Base-by-base conservation (phyloP, 2,113 vertebrate genomes). In the Anolis sagrei region DNA sequence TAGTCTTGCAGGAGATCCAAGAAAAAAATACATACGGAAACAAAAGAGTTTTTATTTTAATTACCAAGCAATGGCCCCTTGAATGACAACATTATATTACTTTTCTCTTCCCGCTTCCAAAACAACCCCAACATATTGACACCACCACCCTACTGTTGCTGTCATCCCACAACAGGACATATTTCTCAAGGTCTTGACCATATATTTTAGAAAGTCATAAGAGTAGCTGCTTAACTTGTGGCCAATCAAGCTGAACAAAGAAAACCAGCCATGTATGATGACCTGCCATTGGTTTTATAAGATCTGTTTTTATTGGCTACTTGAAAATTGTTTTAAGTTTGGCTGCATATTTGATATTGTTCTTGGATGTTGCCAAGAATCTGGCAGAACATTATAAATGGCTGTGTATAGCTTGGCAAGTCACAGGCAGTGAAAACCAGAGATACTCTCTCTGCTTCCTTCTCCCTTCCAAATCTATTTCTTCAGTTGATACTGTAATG, bases 1-100 rank as follows among this genome's bases (percentile, higher is more conserved):
- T 97, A 93, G 96, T 97, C 96, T 97, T 97, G 96, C 96, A 97
- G 96, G 93, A 97, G 96, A 95, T 97, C 96, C 96, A 96, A 97
- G 96, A 96, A 97, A 95, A 75, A 95, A 97, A 96, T 96, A 95
- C 96, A 96, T 95, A 95, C 95, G 93, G 95, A 97, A 96, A 97
- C 95, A 97, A 96, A 96, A 97, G 94, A 97, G 96, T 96, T 96
- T 86, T 96, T 95, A 96, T 95, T 97, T 97, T 97, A 96, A 97
- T 97, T 95, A 96, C 94, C 94, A 96, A 96, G 95, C 93, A 94
- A 95, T 83, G 89, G n/a, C 94, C 94, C 96, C 86, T 87, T 23
- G 83, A 94, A 92, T 94, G 93, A 96, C 91, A 96, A 90, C 77
- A 97, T 94, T 86, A 94, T 9, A 90, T 93, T 93, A 92, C 88